Evolutionary conservation across 2,113 vertebrate species (phyloP).

Genomic region (Bothrops jararaca): DNA sequence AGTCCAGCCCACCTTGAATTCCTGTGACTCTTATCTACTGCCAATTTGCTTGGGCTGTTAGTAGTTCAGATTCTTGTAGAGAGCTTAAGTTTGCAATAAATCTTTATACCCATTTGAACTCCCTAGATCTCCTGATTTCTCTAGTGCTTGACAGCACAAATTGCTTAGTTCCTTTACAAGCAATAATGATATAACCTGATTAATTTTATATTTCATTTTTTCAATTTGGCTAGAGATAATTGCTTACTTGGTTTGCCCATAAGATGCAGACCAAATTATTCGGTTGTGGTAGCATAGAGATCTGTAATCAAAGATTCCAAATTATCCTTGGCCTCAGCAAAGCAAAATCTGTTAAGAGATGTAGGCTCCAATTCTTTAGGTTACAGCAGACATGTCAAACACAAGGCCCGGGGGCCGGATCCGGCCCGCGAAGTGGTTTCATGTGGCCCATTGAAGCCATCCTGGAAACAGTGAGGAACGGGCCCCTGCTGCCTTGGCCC

Average conservation of each 20-base stretch:
- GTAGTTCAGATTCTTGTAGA: background rate
- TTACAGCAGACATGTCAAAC: background rate
- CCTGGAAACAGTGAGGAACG: too few relatives aligned
- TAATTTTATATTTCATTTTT: slow-evolving; percentile 38
- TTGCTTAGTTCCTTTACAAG: slow-evolving; percentile 49
- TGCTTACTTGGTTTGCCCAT: background rate
- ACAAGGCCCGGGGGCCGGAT: too few relatives aligned
- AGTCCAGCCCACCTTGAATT: background rate
- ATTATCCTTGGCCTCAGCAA: background rate
- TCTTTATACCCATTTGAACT: background rate
- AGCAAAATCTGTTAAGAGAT: slow-evolving; percentile 4
- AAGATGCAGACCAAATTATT: background rate
- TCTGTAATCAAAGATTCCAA: background rate
- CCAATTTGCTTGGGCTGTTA: background rate
- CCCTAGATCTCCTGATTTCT: background rate
- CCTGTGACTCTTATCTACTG: background rate
- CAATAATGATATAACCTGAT: slow-evolving; percentile 37
- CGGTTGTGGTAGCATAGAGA: background rate
- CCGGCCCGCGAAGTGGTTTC: too few relatives aligned
- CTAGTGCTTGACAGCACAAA: slow-evolving; percentile 28
- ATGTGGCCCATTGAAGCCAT: too few relatives aligned
- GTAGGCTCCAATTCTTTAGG: background rate
- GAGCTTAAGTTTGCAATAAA: background rate
- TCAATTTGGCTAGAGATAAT: slow-evolving; percentile 34
- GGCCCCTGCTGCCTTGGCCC: too few relatives aligned